Percentiles rank a stretch among this genome's conserved stretches.
These are phyloP conservation scores for Temnopleurus reevesii DNA, from an alignment of 53 echinoderm and acorn worm species.

Conservation along the genomic window DNA sequence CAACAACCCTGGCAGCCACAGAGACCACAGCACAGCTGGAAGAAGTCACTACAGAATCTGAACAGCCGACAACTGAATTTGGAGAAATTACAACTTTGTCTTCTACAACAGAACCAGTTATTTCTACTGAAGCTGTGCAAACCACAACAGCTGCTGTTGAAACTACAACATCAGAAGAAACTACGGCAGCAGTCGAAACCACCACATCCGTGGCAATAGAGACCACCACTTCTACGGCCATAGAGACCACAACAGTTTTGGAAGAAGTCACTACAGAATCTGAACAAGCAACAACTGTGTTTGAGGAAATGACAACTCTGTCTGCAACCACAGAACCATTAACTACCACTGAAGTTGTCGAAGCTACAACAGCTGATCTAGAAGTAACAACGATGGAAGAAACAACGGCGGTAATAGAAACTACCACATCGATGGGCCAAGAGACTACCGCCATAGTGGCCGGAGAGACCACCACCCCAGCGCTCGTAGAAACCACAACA, in stretches of 20 bases:
- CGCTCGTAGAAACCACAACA: too few relatives aligned
- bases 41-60: too few relatives aligned
- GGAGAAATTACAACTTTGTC: background rate
- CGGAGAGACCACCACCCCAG: too few relatives aligned
- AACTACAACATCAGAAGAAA: background rate
- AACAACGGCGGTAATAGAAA: background rate
- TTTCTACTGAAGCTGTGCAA: background rate
- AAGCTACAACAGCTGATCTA: background rate
- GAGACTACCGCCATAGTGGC: too few relatives aligned
- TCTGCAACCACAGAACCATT: too few relatives aligned
- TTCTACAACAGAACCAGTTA: background rate
- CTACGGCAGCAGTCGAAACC: too few relatives aligned
- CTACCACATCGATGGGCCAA: too few relatives aligned
- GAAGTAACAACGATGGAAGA: background rate
- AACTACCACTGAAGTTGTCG: background rate
- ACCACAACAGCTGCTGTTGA: background rate
- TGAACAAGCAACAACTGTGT: too few relatives aligned
- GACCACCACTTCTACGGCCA: too few relatives aligned
- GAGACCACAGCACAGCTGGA: too few relatives aligned
- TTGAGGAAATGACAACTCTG: background rate
- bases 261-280: background rate
- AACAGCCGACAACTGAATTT: background rate
- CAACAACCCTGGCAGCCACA: too few relatives aligned
- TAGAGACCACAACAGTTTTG: background rate
- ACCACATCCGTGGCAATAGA: too few relatives aligned